phyloP scores from a whole-genome alignment of 2,797 vertebrate genomes.

The Ibycter americanus region DNA sequence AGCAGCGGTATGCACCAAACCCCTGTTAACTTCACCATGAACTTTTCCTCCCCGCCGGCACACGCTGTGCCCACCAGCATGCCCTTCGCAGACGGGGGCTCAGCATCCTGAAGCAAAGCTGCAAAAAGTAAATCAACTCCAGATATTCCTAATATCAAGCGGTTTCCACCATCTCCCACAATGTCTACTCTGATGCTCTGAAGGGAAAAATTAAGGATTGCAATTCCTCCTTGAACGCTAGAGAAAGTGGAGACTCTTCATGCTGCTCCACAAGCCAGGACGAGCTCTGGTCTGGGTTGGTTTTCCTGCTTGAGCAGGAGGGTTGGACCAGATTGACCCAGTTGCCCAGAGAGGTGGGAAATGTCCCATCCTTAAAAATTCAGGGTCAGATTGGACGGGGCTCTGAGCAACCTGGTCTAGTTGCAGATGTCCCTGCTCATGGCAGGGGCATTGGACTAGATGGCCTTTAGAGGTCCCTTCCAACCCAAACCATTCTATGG shows the following conservation, averaged over 20 bases:
- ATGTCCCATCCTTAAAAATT: not conserved
- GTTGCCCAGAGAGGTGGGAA: not conserved
- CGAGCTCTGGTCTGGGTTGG: not conserved
- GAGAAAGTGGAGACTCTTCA: not conserved
- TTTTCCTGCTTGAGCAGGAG: not conserved
- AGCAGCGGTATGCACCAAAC: not conserved
- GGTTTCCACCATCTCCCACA: not conserved
- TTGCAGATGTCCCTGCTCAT: not conserved
- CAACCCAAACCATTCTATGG: not conserved
- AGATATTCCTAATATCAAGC: not conserved
- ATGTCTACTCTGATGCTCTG: not conserved
- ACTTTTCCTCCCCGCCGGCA: not conserved
- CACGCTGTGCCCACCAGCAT: not conserved
- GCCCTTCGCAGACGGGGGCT: not conserved
- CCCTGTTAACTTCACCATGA: not conserved
- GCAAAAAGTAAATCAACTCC: not conserved
- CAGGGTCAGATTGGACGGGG: rapidly evolving
- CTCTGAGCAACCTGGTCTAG: not conserved
- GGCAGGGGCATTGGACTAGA: too few relatives aligned
- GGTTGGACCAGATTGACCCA: not conserved
- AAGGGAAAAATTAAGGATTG: not conserved
- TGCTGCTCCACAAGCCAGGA: not conserved
- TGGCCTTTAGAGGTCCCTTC: not conserved
- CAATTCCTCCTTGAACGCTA: not conserved
- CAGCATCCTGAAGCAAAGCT: not conserved